A percentile compares a stretch with the other conserved stretches of the same genome.
phyloP scores from a whole-genome alignment of 2,888 invertebrate species.

The Coleophora flavipennella region DNA sequence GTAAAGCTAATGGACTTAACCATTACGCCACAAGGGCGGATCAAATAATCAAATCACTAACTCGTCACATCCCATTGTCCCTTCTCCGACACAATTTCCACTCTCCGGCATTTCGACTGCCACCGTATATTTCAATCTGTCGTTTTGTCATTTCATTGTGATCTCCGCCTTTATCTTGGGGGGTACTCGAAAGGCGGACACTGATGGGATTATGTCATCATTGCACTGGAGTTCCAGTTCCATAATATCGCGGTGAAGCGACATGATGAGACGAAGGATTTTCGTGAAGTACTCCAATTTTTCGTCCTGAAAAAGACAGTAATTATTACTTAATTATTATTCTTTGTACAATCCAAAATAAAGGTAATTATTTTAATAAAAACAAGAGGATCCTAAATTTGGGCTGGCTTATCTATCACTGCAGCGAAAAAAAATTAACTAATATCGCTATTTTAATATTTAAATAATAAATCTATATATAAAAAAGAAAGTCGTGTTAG shows the following conservation, averaged over 20 bases:
- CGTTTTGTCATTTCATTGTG: slow-evolving; percentile 51
- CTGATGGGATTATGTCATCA: slow-evolving; percentile 22
- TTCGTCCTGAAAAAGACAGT: slow-evolving; percentile 28
- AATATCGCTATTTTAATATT: too few relatives aligned
- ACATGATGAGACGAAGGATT: slow-evolving; percentile 58
- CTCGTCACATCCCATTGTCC: slow-evolving; percentile 14
- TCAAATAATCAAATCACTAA: background rate
- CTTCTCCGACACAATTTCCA: slow-evolving; percentile 12
- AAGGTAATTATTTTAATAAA: too few relatives aligned
- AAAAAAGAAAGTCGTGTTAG: too few relatives aligned
- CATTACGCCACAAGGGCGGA: too few relatives aligned
- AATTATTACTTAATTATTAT: too few relatives aligned
- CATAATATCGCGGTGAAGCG: slow-evolving; percentile 57
- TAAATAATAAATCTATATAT: too few relatives aligned
- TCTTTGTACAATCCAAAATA: too few relatives aligned
- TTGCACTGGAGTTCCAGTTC: slow-evolving; percentile 47
- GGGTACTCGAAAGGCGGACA: slow-evolving; percentile 30
- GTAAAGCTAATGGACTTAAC: too few relatives aligned
- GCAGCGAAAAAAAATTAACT: too few relatives aligned
- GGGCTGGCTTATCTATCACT: too few relatives aligned
- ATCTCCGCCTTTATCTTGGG: slow-evolving; percentile 54
- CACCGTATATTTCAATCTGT: slow-evolving; percentile 27
- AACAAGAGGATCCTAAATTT: too few relatives aligned
- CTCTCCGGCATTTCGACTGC: slow-evolving; percentile 26
- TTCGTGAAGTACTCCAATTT: slow-evolving; percentile 63